phyloP scores from a whole-genome alignment of 2,797 vertebrate genomes.

The Hypotaenidia philippensis region DNA sequence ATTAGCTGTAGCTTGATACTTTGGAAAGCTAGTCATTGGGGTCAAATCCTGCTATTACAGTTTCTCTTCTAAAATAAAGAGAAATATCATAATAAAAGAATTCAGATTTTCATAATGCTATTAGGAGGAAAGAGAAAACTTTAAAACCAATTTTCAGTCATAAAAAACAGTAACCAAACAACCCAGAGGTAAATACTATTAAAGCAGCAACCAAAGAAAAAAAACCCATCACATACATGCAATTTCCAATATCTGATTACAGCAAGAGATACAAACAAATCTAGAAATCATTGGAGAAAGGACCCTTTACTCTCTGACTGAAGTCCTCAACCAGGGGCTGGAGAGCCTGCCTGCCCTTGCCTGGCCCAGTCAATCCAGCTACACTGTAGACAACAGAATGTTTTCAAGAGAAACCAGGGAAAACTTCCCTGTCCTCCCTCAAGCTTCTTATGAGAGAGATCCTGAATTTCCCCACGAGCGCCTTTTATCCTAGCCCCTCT shows the following conservation, averaged over 20 bases:
- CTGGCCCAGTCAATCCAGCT: not conserved
- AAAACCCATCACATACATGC: not conserved
- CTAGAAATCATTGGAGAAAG: not conserved
- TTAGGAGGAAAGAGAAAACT: slow-evolving; percentile 37
- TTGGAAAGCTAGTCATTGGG: not conserved
- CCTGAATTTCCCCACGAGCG: not conserved
- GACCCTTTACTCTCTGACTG: not conserved
- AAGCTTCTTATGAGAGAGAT: not conserved
- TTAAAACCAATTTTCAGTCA: slow-evolving; percentile 24
- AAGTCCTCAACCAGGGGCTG: not conserved
- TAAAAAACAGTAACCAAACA: not conserved
- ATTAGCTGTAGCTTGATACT: not conserved
- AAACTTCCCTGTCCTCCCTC: not conserved
- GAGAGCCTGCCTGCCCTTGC: not conserved
- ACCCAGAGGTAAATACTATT: slow-evolving; percentile 25
- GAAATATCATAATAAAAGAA: not conserved
- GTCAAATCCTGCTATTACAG: not conserved
- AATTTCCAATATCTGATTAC: not conserved
- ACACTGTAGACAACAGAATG: not conserved
- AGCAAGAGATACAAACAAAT: not conserved
- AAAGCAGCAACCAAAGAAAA: not conserved
- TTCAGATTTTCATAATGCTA: not conserved
- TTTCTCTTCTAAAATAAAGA: slow-evolving; percentile 14
- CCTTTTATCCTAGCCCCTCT: not conserved
- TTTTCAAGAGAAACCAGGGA: not conserved